Evolutionary conservation across 2,797 vertebrate genomes (phyloP), one percentile per base, ranked within the genome.

Genomic region (Cyprinodon diabolis): DNA sequence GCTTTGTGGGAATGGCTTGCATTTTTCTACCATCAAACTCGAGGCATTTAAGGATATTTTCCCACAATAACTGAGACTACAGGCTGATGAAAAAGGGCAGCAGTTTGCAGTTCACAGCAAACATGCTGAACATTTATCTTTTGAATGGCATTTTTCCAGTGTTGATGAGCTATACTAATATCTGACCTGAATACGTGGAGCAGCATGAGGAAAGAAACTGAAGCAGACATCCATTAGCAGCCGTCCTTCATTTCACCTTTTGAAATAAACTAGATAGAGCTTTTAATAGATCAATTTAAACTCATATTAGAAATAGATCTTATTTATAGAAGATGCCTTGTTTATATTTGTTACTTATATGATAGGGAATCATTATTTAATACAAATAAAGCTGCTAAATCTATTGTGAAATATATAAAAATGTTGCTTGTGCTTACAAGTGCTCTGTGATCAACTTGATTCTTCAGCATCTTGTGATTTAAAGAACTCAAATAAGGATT

Each of bases 111-210:
- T 78, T 72, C 47, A 71, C 47, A 65, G 48, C 66, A 71, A 49
- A 62, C 40, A 51, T 62, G 66, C 58, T 70, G 23, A 55, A 72
- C 62, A 37, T 23, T 21, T 69, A 77, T 80, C 56, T 72, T 62
- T 45, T 77, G 71, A 78, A 69, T 54, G 76, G 47, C 21, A 2
- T 19, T 52, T 30, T 48, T 60, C 65, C 60, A 75, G 65, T 48
- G 14, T 71, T 60, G 0, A 57, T 65, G 30, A 48, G 54, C 25
- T 71, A 55, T 47, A 69, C 23, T 66, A 23, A 66, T 66, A 83
- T 84, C 54, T 84, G 77, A 87, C 77, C 76, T 76, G 88, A 79
- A 85, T 89, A 78, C 55, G 48, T 69, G 65, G 60, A 73, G 69
- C 21, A 56, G n/a, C 48, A 37, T 45, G 66, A 71, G 51, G 52